Evolutionary conservation across 2,797 vertebrate genomes (phyloP).

Genomic region (Halcyon smyrnensis): DNA sequence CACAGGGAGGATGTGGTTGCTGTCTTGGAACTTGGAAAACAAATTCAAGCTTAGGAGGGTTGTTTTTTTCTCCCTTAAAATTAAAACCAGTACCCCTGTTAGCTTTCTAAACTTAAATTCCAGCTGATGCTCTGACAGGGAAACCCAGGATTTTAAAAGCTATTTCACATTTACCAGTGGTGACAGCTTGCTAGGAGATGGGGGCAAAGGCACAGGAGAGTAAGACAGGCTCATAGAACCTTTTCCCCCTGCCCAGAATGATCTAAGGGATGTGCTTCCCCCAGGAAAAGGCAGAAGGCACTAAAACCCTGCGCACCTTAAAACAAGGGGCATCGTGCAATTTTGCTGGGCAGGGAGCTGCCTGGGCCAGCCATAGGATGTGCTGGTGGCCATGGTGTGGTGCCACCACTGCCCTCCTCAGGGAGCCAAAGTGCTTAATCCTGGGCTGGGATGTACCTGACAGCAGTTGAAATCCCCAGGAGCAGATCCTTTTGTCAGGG

Average conservation of each 20-base stretch:
- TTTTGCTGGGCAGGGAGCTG: neutral
- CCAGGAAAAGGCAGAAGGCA: neutral
- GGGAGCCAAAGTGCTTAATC: neutral
- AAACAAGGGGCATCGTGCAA: neutral
- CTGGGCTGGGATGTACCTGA: neutral
- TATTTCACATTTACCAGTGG: neutral
- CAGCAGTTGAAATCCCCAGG: neutral
- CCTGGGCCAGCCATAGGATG: neutral
- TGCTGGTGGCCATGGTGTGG: neutral
- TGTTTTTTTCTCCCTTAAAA: conserved; percentile 39
- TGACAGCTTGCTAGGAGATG: neutral
- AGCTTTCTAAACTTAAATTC: conserved; percentile 24
- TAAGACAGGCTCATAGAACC: neutral
- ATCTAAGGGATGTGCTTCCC: neutral
- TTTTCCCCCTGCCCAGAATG: neutral
- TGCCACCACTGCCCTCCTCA: neutral
- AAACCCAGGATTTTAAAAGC: conserved; percentile 1
- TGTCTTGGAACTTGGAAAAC: conserved; percentile 52
- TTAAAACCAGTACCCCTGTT: conserved; percentile 51
- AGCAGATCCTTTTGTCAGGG: neutral
- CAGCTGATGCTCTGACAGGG: neutral
- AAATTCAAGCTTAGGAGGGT: conserved; percentile 25
- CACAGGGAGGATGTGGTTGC: conserved; percentile 61
- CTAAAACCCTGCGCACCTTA: neutral
- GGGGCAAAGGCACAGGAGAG: fast-evolving